Evolutionary conservation across 1,140 invertebrate genomes (phyloP).

Genomic region (Drosophila sucinea): DNA sequence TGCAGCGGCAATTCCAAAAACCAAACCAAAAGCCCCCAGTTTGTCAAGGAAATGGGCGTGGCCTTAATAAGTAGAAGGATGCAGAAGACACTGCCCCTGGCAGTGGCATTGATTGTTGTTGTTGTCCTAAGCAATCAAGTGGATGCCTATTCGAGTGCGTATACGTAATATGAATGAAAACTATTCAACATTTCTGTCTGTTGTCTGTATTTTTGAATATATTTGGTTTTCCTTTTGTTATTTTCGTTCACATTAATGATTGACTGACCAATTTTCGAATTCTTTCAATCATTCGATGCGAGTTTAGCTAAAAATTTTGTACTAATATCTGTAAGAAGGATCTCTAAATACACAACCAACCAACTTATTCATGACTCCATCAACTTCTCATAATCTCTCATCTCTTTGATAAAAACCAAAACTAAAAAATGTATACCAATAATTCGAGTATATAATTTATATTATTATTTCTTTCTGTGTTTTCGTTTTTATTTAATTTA

Average conservation of each 20-base stretch:
- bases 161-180: constrained; percentile 48
- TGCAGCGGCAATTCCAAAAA: constrained; percentile 10
- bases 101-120: constrained; percentile 44
- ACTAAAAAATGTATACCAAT: not conserved
- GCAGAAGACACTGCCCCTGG: constrained; percentile 36
- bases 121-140: constrained; percentile 44
- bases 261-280: not conserved
- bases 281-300: not conserved
- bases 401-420: constrained; percentile 36
- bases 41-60: constrained; percentile 49
- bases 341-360: constrained; percentile 1
- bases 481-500: not conserved
- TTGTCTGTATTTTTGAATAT: not conserved
- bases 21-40: not conserved
- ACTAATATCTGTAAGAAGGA: not conserved
- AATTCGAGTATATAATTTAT: not conserved
- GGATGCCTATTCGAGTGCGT: constrained; percentile 81
- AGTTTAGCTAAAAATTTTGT: not conserved
- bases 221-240: too few species aligned
- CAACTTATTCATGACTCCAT: constrained; percentile 45
- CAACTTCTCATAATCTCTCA: constrained; percentile 27
- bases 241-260: not conserved
- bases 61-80: constrained; percentile 46
- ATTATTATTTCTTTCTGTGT: not conserved
- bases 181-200: not conserved